phyloP scores from a whole-genome alignment of 2,888 invertebrate genomes.

The Sarcophaga subvicina region DNA sequence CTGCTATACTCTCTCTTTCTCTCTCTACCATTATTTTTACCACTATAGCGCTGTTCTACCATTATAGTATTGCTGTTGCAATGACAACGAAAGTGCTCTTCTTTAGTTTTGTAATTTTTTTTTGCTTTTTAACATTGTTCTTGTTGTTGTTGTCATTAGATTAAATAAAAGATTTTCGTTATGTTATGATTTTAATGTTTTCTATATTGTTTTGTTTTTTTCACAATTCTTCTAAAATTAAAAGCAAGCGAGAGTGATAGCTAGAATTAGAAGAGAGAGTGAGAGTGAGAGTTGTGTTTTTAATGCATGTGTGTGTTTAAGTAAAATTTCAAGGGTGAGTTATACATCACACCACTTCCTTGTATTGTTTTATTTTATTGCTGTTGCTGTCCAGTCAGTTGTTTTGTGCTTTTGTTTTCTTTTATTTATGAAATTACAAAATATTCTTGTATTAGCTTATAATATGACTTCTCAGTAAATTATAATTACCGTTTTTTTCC shows the following conservation, averaged over 20 bases:
- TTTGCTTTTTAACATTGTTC: not conserved
- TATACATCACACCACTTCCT: constrained; percentile 39
- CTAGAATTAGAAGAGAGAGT: too few species aligned
- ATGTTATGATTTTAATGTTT: constrained; percentile 25
- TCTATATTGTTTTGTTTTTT: constrained; percentile 40
- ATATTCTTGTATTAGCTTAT: constrained; percentile 22
- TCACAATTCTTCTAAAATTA: not conserved
- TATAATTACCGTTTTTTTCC: constrained; percentile 4
- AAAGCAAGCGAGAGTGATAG: too few species aligned
- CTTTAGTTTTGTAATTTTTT: not conserved
- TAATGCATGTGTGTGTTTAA: not conserved
- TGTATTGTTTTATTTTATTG: not conserved
- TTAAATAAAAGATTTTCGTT: constrained; percentile 49
- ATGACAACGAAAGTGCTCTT: not conserved
- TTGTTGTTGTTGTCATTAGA: constrained; percentile 38
- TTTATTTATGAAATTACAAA: constrained; percentile 26
- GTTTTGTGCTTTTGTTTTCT: constrained; percentile 9
- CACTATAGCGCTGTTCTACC: too few species aligned
- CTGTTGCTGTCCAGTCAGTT: not conserved
- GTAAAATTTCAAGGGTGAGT: constrained; percentile 56
- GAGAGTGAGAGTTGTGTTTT: not conserved
- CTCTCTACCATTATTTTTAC: not conserved
- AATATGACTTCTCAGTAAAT: constrained; percentile 21
- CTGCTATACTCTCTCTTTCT: constrained; percentile 14
- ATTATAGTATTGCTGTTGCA: too few species aligned